Conservation (phyloP, 1,140 invertebrate species). For the Listronotus oregonensis region DNA sequence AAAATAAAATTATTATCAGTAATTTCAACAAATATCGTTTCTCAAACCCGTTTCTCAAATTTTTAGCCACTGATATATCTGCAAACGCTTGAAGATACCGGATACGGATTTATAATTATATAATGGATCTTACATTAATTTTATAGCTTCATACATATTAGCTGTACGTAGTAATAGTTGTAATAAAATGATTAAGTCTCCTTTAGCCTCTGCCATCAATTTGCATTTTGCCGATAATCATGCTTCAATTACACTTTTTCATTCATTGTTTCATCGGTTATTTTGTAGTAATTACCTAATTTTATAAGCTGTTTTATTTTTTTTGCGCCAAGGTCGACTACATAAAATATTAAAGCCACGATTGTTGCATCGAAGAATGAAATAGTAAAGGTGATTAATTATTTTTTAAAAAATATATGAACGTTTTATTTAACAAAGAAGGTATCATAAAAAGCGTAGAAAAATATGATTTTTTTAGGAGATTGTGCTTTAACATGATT, state of each 20-base stretch:
- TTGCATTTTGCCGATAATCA: conserved; percentile 2
- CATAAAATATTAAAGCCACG: background rate
- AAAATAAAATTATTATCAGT: too few relatives aligned
- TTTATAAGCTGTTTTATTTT: conserved; percentile 6
- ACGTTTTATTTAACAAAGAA: too few relatives aligned
- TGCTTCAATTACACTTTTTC: conserved; percentile 1
- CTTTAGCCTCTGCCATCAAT: too few relatives aligned
- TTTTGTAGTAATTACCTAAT: conserved; percentile 16
- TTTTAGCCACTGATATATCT: too few relatives aligned
- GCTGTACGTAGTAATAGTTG: conserved; percentile 1
- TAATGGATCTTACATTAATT: background rate
- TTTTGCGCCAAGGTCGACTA: conserved; percentile 7
- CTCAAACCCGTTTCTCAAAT: too few relatives aligned
- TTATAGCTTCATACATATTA: conserved; percentile 9
- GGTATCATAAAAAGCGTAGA: too few relatives aligned
- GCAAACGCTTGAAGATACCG: background rate
- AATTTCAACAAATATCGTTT: too few relatives aligned
- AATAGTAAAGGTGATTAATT: too few relatives aligned
- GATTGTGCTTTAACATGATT: too few relatives aligned
- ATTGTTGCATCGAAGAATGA: conserved; percentile 7
- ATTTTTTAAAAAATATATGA: too few relatives aligned
- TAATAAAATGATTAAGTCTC: conserved; percentile 8
- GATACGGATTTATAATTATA: conserved; percentile 5
- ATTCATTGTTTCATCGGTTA: conserved; percentile 16
- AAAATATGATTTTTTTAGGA: too few relatives aligned